Base-by-base conservation (phyloP, 2,797 vertebrate genomes). In the Leptoclinus maculatus region DNA sequence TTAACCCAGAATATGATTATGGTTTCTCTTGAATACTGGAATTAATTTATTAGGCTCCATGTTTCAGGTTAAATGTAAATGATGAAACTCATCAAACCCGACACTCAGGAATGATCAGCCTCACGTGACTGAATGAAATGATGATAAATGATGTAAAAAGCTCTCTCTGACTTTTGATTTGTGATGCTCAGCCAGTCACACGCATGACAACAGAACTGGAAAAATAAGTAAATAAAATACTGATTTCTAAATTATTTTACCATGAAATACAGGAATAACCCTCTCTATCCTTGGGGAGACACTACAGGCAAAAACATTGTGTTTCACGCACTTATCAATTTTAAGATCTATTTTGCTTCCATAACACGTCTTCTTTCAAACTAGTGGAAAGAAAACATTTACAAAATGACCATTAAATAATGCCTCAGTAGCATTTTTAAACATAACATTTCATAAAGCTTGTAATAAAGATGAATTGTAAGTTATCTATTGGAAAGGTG, bases 141-240 rank as follows among this genome's bases (percentile, higher is more conserved):
- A 29, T 29, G 27, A 29, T 29, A 29, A 29, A 29, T 29, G 5
- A 32, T 32, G 29, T 32, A 32, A 32, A 32, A 32, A 32, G 29
- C 29, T 32, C 5, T 32, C 29, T 32, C 5, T 32, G 29, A 32
- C 29, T 32, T 4, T 29, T n/a, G 25, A 66, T 80, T 66, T 54
- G 29, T 65, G 34, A 69, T 19, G 32, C 23, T 70, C 34, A 56
- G n/a, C n/a, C 36, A 54, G 19, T 73, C 25, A 64, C 45, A 74
- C 57, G 13, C 25, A 75, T 69, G 45, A 60, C n/a, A 8, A 29
- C n/a, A 8, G 8, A 66, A 53, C 23, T 32, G 38, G 11, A 53
- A 73, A 73, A 36, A 51, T 16, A 29, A 14, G 10, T 32, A 47
- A 66, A 4, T 49, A 3, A 51, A 23, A 70, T 6, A 45, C 27